Evolutionary conservation across 2,113 vertebrate species (phyloP).

Genomic region (Pelusios castaneus): DNA sequence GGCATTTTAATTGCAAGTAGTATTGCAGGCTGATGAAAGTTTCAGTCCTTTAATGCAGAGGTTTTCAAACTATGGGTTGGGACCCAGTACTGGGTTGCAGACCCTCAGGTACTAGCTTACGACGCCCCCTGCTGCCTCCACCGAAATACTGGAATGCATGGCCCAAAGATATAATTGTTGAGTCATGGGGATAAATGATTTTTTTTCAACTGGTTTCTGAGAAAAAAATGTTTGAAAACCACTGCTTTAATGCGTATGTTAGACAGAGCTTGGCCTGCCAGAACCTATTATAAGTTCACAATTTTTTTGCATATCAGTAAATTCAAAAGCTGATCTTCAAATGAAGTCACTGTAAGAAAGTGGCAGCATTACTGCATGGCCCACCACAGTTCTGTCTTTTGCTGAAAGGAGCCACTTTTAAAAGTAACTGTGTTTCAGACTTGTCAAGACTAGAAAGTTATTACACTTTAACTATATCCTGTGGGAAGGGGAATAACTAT

Average conservation of each 20-base stretch:
- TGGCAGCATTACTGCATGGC: not conserved
- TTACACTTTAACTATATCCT: not conserved
- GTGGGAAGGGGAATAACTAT: not conserved
- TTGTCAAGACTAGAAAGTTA: not conserved
- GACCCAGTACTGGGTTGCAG: no score
- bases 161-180: no score
- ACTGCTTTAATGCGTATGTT: not conserved
- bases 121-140: no score
- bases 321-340: not conserved
- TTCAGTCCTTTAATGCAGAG: not conserved
- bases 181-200: no score
- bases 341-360: fast-evolving
- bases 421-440: not conserved
- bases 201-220: no score
- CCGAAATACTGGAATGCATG: no score
- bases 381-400: not conserved
- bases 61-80: no score
- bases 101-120: no score
- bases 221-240: no score
- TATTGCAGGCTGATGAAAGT: no score
- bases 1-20: not conserved
- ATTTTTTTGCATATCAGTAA: not conserved
- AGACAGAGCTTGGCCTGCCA: not conserved
- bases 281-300: not conserved
- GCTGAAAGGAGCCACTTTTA: not conserved